These are phyloP conservation scores for Leucopternis melanops DNA, from an alignment of 2,113 vertebrate species.

Conservation along the genomic window DNA sequence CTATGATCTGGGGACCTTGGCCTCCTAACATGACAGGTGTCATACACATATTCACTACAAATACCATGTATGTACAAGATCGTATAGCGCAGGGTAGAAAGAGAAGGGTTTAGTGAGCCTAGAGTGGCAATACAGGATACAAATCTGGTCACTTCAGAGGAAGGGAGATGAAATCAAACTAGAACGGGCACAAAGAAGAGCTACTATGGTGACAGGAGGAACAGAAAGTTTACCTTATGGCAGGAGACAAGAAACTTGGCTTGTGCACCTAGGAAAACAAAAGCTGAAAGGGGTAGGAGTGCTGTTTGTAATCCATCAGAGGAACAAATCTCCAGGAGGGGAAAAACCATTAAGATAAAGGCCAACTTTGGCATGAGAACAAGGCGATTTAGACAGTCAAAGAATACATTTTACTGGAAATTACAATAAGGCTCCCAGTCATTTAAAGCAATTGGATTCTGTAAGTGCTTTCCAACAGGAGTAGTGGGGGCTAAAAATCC, in stretches of 20 bases:
- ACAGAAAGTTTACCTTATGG: not conserved
- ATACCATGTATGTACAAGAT: fast-evolving
- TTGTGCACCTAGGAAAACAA: not conserved
- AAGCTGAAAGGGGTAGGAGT: not conserved
- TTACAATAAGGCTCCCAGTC: not conserved
- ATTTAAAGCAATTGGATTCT: not conserved
- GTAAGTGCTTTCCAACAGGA: not conserved
- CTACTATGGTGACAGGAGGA: not conserved
- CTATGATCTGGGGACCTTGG: not conserved
- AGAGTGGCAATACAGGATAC: not conserved
- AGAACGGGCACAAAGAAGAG: not conserved
- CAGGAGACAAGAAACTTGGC: not conserved
- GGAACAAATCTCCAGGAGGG: not conserved
- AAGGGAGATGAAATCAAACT: not conserved
- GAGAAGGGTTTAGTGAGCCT: not conserved
- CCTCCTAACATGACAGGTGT: not conserved
- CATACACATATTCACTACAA: not conserved
- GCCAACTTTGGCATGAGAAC: conserved; percentile 14
- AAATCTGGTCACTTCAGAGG: not conserved
- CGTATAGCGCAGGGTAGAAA: not conserved
- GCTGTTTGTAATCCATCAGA: not conserved
- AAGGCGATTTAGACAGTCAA: not conserved
- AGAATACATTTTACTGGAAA: conserved; percentile 11
- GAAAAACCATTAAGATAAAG: not conserved
- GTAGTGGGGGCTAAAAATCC: not conserved